Base-by-base conservation (phyloP, 2,113 vertebrate genomes). In the Perca fluviatilis region DNA sequence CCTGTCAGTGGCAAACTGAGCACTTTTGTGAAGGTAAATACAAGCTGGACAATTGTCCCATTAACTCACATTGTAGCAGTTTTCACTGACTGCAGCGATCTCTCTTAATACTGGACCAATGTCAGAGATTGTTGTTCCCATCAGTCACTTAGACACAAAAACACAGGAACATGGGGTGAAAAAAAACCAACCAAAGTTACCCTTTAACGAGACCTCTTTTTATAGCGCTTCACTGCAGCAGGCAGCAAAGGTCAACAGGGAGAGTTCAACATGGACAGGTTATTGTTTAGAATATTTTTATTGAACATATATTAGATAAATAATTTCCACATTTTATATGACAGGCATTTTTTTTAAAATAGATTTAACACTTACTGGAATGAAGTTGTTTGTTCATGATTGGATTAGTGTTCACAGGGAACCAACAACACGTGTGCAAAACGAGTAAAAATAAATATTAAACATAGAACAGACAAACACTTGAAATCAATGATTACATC, bases 261-360 rank as follows among this genome's bases (percentile, higher is more conserved):
- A 49, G 25, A 33, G 6, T 1, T 61, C 14, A 51, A 63, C 40
- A 57, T 2, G 6, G 9, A 61, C 36, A 15, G 19, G 1, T 57
- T 46, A 16, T n/a, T 47, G 23, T 69, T 71, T 5, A 51, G 1
- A 74, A 60, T 66, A 13, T 40, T 47, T 95, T 95, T 93, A 95
- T 95, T 95, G 88, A 79, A 95, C 92, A 88, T 51, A 77, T 49
- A 80, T 85, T 82, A 89, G 61, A 77, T 62, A 78, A 88, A 86
- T 86, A 15, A 57, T 85, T 86, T 90, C 51, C 54, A 88, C 74
- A 83, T 84, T 89, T 89, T 21, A 84, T 46, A 83, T 61, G 1
- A 85, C 62, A 86, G 56, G 69, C 68, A 87, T 60, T 64, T 68
- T 68, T 86, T 78, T 81, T 19, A 49, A 80, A 82, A 80, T 40